Evolutionary conservation across 2,797 vertebrate genomes (phyloP).

Genomic region (Brachyalestes nurse): DNA sequence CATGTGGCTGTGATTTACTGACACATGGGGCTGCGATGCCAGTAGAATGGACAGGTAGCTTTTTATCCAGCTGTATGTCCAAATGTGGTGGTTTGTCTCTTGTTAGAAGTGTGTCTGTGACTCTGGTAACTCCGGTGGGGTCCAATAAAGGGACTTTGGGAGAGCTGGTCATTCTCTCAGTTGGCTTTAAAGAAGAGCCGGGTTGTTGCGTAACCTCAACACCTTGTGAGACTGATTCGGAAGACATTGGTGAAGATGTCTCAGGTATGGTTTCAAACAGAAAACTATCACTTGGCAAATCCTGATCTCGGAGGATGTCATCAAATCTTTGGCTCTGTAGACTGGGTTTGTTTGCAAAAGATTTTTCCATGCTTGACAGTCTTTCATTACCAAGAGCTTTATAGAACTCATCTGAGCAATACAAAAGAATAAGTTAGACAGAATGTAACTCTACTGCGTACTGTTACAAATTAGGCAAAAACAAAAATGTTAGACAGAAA

Average conservation of each 20-base stretch:
- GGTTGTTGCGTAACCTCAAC: slow-evolving; percentile 11
- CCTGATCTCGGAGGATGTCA: background rate
- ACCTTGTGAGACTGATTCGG: slow-evolving; percentile 3
- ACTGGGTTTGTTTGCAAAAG: slow-evolving; percentile 71
- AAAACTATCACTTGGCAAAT: slow-evolving; percentile 13
- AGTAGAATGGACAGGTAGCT: slow-evolving; percentile 19
- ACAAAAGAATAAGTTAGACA: slow-evolving; percentile 60
- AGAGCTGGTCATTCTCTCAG: background rate
- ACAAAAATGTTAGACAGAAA: slow-evolving; percentile 63
- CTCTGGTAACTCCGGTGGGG: background rate
- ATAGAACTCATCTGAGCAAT: slow-evolving; percentile 79
- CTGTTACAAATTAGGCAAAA: slow-evolving; percentile 60
- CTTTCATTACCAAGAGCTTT: slow-evolving; percentile 79
- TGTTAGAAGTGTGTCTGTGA: background rate
- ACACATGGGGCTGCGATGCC: slow-evolving; percentile 64
- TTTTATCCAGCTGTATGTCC: background rate
- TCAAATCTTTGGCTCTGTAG: slow-evolving; percentile 60
- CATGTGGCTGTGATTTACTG: no score
- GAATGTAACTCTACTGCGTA: background rate
- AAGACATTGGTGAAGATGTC: background rate
- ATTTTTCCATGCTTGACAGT: slow-evolving; percentile 70
- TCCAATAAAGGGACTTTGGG: slow-evolving; percentile 10
- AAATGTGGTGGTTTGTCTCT: background rate
- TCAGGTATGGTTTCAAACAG: background rate
- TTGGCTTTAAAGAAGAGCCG: background rate